These are phyloP conservation scores for Pogonocichla stellata DNA, from an alignment of 2,113 vertebrate genomes.

Conservation along the genomic window DNA sequence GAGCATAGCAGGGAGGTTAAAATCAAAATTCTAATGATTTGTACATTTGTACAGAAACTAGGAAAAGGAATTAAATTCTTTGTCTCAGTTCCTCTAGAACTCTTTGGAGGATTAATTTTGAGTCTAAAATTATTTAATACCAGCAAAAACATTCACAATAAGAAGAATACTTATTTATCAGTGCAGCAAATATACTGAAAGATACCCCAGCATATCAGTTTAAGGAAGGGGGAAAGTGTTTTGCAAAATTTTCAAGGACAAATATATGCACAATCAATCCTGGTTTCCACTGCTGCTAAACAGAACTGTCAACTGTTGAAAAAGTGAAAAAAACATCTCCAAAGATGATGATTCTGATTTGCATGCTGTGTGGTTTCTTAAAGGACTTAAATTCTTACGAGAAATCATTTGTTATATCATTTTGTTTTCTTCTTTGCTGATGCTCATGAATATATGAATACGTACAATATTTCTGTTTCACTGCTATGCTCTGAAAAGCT, in stretches of 20 bases:
- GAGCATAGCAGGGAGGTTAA: fast-evolving
- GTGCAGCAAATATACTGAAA: background rate
- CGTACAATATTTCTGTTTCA: background rate
- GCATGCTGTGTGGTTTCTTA: background rate
- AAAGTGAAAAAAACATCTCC: background rate
- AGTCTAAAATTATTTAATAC: background rate
- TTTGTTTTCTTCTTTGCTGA: background rate
- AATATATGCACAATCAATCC: background rate
- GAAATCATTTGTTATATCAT: background rate
- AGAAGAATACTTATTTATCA: background rate
- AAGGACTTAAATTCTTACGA: background rate
- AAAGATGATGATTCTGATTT: background rate
- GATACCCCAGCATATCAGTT: background rate
- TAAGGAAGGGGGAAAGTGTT: background rate
- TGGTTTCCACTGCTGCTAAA: background rate
- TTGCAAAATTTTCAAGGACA: background rate
- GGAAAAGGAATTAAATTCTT: background rate
- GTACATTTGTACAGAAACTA: background rate
- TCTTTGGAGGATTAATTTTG: background rate
- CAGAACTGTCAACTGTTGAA: fast-evolving
- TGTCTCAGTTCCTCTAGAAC: background rate
- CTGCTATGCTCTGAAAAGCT: background rate
- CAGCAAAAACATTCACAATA: background rate
- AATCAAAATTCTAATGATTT: background rate
- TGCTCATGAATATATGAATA: background rate